Evolutionary conservation across 92 coral and sea anemone genomes (phyloP).

Genomic region (Heteractis magnifica): DNA sequence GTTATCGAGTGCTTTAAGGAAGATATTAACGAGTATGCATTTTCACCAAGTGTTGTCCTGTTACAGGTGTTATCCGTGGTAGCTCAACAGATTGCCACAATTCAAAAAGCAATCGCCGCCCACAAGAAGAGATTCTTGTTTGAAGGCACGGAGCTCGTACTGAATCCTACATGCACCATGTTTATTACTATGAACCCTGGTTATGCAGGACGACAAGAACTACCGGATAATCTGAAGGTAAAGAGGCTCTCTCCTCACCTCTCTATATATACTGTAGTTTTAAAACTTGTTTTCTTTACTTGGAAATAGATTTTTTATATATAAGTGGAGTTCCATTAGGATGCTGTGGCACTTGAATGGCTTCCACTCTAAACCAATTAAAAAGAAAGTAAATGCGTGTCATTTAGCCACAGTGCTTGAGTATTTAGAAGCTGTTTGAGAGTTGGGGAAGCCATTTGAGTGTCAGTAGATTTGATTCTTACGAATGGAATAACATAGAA

Average conservation of each 20-base stretch:
- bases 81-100: slow-evolving; percentile 96
- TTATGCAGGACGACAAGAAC: slow-evolving; percentile 95
- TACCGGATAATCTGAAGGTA: slow-evolving; percentile 99
- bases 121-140: slow-evolving; percentile 77
- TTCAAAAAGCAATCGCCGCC: slow-evolving; percentile 96
- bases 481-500: no score
- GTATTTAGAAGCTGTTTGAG: no score
- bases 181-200: slow-evolving; percentile 99
- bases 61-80: slow-evolving; percentile 93
- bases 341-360: no score
- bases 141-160: slow-evolving; percentile 96
- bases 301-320: neutral
- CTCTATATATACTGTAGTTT: no score
- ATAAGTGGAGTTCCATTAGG: no score
- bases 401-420: no score
- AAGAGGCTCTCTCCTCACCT: neutral
- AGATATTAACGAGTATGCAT: no score
- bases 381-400: no score
- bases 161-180: slow-evolving; percentile 98
- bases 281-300: neutral
- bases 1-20: no score
- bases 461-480: no score
- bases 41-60: neutral
- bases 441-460: no score
- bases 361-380: no score